Base-by-base conservation (phyloP, 2,113 vertebrate species). In the Cebidichthys violaceus region DNA sequence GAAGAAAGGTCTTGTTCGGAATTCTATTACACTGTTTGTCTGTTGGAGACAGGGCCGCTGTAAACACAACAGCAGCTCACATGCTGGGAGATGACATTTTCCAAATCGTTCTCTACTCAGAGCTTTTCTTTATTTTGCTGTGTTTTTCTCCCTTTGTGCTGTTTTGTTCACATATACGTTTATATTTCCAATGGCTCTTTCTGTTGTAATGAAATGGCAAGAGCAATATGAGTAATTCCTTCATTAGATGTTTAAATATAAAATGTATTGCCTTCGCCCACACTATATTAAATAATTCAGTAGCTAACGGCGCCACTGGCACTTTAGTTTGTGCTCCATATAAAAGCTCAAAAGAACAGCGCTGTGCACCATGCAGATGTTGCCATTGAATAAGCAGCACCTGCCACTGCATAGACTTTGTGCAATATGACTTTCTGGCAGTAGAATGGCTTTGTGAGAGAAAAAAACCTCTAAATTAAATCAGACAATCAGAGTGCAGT, bases 221-320 rank as follows among this genome's bases (percentile, higher is more conserved):
- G 4, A 62, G 37, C 9, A 33, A 64, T 43, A 47, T 31, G 31
- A 70, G n/a, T 1, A 9, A 67, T n/a, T 70, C 17, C 43, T 70
- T 18, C 17, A 2, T 37, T 69, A 2, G 33, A 71, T 41, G 43
- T 75, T 80, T n/a, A 35, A 77, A 76, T 9, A 66, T n/a, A 14
- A 81, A 69, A 75, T 65, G 0, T 73, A 64, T 62, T 60, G 35
- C 55, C 29, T 24, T 45, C 11, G 8, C 70, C 73, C 61, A 59
- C 69, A 6, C 64, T 24, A 24, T 31, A n/a, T 61, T 87, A 45
- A 82, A 90, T 90, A 73, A 82, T 86, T 84, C 62, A 86, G 72
- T 7, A 37, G 45, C 4, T 69, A 27, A 39, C 41, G 20, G 70
- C 4, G 69, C 78, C 33, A 10, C n/a, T 10, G 68, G 80, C 67